Evolutionary conservation across 2,888 invertebrate genomes (phyloP).

Genomic region (Pristionchus fissidentatus): DNA sequence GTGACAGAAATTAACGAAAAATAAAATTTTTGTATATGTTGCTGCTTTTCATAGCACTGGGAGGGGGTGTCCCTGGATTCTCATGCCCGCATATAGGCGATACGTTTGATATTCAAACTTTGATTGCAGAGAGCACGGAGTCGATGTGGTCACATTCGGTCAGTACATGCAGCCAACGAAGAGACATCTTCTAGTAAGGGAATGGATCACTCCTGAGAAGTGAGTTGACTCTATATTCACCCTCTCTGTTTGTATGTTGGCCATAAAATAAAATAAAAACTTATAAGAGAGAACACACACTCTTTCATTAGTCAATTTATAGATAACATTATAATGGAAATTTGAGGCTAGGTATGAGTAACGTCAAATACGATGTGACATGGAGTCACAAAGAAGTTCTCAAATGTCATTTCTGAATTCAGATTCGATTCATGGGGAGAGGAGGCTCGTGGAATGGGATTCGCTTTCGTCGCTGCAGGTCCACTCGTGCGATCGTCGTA

Average conservation of each 20-base stretch:
- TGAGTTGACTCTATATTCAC: constrained; percentile 76
- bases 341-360: too few species aligned
- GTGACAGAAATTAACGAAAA: too few species aligned
- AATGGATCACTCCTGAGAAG: constrained; percentile 96
- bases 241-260: neutral
- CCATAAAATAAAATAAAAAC: too few species aligned
- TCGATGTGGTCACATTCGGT: constrained; percentile 95
- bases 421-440: constrained; percentile 72
- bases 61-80: neutral
- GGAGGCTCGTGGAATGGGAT: constrained; percentile 83
- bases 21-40: too few species aligned
- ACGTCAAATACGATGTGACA: neutral
- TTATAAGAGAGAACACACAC: too few species aligned
- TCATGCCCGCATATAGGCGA: neutral
- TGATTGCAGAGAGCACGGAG: constrained; percentile 79
- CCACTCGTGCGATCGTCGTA: constrained; percentile 94
- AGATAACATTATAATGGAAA: too few species aligned
- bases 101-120: neutral
- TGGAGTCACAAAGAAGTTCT: neutral
- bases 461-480: constrained; percentile 96
- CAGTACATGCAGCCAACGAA: constrained; percentile 99
- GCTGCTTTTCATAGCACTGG: too few species aligned
- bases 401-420: too few species aligned
- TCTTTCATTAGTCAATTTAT: too few species aligned
- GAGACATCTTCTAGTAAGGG: constrained; percentile 86